Conservation (phyloP, 1,140 invertebrate species). For the Dinothrombium tinctorium region DNA sequence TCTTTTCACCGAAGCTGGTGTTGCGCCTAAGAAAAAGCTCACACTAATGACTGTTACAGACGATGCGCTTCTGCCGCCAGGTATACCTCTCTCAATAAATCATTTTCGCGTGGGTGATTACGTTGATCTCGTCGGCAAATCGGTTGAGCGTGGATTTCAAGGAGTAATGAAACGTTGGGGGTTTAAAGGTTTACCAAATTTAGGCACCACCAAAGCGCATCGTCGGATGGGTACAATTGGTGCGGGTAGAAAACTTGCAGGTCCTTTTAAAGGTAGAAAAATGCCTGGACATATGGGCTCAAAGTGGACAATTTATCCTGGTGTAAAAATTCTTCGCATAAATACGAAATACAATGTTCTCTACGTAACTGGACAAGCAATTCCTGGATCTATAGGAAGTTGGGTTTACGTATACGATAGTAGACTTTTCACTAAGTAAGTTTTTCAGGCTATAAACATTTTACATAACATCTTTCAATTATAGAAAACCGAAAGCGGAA, state of each 20-base stretch:
- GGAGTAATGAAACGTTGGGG: conserved; percentile 91
- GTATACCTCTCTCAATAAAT: conserved; percentile 53
- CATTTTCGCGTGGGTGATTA: conserved; percentile 79
- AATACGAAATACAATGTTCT: conserved; percentile 83
- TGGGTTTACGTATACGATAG: conserved; percentile 20
- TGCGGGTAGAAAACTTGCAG: conserved; percentile 42
- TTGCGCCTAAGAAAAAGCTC: conserved; percentile 63
- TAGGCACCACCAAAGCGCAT: conserved; percentile 83
- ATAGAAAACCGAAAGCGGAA: conserved; percentile 13
- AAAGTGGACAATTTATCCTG: conserved; percentile 37
- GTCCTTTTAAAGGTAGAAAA: conserved; percentile 83
- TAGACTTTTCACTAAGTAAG: conserved; percentile 5
- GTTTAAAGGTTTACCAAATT: conserved; percentile 73
- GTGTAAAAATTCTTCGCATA: conserved; percentile 60
- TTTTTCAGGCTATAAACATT: background rate
- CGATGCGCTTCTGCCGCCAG: conserved; percentile 58
- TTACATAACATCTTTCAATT: too few relatives aligned
- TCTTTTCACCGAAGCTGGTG: conserved; percentile 57
- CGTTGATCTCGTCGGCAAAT: conserved; percentile 70
- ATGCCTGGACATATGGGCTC: conserved; percentile 91
- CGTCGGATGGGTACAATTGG: conserved; percentile 72
- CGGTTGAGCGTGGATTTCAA: conserved; percentile 86
- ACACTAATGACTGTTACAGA: conserved; percentile 62
- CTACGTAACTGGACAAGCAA: conserved; percentile 49
- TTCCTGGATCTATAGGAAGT: conserved; percentile 53